Evolutionary conservation across 1,140 invertebrate species (phyloP).

Genomic region (Hyposmocoma kahamanoa): DNA sequence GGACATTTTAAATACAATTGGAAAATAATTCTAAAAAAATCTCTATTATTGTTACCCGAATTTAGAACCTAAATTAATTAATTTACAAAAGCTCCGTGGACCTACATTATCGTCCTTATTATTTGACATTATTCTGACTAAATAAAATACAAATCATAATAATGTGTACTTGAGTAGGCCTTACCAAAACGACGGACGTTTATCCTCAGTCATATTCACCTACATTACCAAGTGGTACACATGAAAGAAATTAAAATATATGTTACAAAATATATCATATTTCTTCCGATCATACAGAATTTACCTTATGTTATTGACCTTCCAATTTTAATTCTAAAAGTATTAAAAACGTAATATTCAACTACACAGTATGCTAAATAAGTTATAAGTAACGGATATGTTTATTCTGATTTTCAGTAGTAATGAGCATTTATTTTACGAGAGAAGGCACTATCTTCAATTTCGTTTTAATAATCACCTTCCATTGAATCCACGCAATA

Average conservation of each 20-base stretch:
- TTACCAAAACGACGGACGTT: neutral
- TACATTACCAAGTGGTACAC: neutral
- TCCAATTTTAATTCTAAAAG: neutral
- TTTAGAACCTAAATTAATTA: conserved; percentile 48
- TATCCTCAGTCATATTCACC: neutral
- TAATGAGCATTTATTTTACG: conserved; percentile 46
- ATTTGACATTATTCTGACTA: conserved; percentile 34
- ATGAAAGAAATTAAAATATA: conserved; percentile 2
- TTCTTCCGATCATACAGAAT: neutral
- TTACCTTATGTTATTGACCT: neutral
- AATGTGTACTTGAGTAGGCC: neutral
- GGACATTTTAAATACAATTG: conserved; percentile 64
- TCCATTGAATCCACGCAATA: neutral
- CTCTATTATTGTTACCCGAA: conserved; percentile 40
- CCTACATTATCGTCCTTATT: conserved; percentile 36
- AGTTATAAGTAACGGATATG: conserved; percentile 38
- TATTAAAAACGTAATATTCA: conserved; percentile 11
- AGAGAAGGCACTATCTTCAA: conserved; percentile 33
- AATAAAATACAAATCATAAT: conserved; percentile 5
- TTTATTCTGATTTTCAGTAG: conserved; percentile 38
- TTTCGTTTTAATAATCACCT: neutral
- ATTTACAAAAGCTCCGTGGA: conserved; percentile 48
- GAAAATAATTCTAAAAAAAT: conserved; percentile 51
- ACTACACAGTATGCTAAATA: conserved; percentile 24
- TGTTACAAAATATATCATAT: neutral